Percentiles rank a stretch among this genome's conserved stretches.
Evolutionary conservation across 2,888 invertebrate species (phyloP).

Genomic region (Coelopa pilipes): DNA sequence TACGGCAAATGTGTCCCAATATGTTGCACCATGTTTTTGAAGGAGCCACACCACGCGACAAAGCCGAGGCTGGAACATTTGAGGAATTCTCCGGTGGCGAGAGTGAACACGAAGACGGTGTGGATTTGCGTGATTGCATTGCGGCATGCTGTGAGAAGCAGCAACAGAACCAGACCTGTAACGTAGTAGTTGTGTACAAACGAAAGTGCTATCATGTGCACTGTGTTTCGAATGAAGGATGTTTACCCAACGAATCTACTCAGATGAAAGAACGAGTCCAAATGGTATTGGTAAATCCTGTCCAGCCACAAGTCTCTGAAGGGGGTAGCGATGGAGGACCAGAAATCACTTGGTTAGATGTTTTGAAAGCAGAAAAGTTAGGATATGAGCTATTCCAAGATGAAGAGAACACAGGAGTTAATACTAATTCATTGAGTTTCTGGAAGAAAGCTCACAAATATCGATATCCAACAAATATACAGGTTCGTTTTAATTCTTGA

Average conservation of each 20-base stretch:
- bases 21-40: constrained; percentile 65
- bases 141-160: constrained; percentile 68
- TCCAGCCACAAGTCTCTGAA: constrained; percentile 68
- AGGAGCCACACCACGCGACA: constrained; percentile 66
- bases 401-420: constrained; percentile 47
- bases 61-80: constrained; percentile 72
- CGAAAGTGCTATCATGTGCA: constrained; percentile 81
- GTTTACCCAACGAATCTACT: constrained; percentile 74
- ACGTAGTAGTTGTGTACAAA: constrained; percentile 82
- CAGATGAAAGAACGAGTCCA: constrained; percentile 74
- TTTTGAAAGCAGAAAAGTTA: constrained; percentile 55
- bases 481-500: constrained; percentile 34
- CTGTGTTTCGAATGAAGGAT: constrained; percentile 77
- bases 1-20: constrained; percentile 57
- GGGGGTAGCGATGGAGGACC: constrained; percentile 34
- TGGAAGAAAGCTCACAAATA: constrained; percentile 61
- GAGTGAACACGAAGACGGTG: constrained; percentile 67
- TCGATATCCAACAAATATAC: constrained; percentile 48
- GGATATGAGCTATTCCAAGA: constrained; percentile 32
- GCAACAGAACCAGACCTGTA: constrained; percentile 69
- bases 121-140: constrained; percentile 77
- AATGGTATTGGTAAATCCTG: constrained; percentile 83
- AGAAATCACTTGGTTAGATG: constrained; percentile 56
- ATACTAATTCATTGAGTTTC: constrained; percentile 54
- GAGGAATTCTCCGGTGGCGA: constrained; percentile 67